These are phyloP conservation scores for Leptobrachium leishanense DNA, from an alignment of 2,113 vertebrate species.

Conservation along the genomic window DNA sequence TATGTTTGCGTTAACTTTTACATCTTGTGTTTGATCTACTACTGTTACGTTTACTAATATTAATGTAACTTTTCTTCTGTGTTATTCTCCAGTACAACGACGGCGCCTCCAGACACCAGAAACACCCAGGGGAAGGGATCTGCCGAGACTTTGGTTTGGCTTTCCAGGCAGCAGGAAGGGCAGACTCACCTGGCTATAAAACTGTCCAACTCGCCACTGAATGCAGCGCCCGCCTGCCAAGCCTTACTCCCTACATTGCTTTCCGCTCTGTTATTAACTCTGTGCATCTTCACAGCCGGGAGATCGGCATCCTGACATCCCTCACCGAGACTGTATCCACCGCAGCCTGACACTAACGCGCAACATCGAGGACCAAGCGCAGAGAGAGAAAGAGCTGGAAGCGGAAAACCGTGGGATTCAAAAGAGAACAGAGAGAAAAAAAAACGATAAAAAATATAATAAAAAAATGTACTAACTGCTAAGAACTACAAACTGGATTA, in stretches of 20 bases:
- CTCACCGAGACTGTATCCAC: conserved; percentile 8
- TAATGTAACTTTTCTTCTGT: conserved; percentile 42
- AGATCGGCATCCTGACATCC: conserved; percentile 79
- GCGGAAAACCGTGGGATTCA: not conserved
- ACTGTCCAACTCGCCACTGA: conserved; percentile 50
- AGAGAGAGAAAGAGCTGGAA: not conserved
- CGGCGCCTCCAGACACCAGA: conserved; percentile 73
- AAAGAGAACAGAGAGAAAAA: not conserved
- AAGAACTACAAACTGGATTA: too few relatives aligned
- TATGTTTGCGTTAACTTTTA: too few relatives aligned
- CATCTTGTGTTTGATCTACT: too few relatives aligned
- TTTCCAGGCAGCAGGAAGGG: conserved; percentile 49
- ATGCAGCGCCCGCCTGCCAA: conserved; percentile 49
- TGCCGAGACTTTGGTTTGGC: conserved; percentile 71
- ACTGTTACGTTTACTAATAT: not conserved
- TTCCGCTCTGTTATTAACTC: conserved; percentile 60
- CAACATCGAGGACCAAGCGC: not conserved
- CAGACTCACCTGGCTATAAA: conserved; percentile 60
- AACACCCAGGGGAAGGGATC: conserved; percentile 83
- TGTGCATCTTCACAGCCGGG: conserved; percentile 63
- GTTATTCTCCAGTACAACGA: conserved; percentile 74
- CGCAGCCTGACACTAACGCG: not conserved
- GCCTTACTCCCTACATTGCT: conserved; percentile 52
- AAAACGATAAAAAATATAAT: too few relatives aligned
- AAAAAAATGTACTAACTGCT: too few relatives aligned